Evolutionary conservation across 2,888 invertebrate genomes (phyloP).

Genomic region (Trichogramma evanescens): DNA sequence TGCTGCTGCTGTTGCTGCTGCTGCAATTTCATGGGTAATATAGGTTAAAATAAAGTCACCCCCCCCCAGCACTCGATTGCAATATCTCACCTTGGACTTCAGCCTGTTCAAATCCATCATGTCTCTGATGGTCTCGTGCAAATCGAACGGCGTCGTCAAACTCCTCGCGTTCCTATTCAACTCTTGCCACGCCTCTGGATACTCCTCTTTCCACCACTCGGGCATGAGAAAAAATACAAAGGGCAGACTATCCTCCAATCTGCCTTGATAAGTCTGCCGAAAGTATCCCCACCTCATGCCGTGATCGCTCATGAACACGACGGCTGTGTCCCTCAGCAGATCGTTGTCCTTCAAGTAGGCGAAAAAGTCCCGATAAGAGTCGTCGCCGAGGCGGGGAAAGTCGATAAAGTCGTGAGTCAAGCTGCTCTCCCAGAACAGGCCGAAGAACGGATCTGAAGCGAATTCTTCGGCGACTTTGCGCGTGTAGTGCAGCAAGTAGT

Average conservation of each 20-base stretch:
- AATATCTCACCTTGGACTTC: background rate
- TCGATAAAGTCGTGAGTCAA: slow-evolving; percentile 81
- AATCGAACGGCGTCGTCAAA: slow-evolving; percentile 78
- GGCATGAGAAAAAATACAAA: slow-evolving; percentile 71
- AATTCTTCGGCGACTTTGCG: slow-evolving; percentile 58
- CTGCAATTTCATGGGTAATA: background rate
- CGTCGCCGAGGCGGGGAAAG: slow-evolving; percentile 68
- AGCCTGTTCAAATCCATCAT: slow-evolving; percentile 53
- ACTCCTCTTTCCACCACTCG: slow-evolving; percentile 59
- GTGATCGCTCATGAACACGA: slow-evolving; percentile 80
- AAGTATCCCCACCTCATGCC: slow-evolving; percentile 83
- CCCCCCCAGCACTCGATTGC: background rate
- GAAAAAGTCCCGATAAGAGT: slow-evolving; percentile 56
- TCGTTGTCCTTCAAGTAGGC: slow-evolving; percentile 47
- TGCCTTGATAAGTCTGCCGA: slow-evolving; percentile 74
- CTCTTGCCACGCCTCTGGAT: slow-evolving; percentile 58
- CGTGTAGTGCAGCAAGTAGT: slow-evolving; percentile 67
- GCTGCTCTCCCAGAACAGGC: slow-evolving; percentile 77
- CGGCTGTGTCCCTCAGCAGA: slow-evolving; percentile 60
- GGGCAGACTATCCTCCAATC: slow-evolving; percentile 82
- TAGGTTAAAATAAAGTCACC: background rate
- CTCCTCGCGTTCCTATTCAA: slow-evolving; percentile 60
- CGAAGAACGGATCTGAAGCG: slow-evolving; percentile 61
- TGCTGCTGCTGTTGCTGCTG: background rate
- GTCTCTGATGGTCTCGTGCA: slow-evolving; percentile 72